A percentile compares a stretch with the other conserved stretches of the same genome.
phyloP scores from a whole-genome alignment of 1,140 invertebrate genomes.

The Calycopis cecrops region DNA sequence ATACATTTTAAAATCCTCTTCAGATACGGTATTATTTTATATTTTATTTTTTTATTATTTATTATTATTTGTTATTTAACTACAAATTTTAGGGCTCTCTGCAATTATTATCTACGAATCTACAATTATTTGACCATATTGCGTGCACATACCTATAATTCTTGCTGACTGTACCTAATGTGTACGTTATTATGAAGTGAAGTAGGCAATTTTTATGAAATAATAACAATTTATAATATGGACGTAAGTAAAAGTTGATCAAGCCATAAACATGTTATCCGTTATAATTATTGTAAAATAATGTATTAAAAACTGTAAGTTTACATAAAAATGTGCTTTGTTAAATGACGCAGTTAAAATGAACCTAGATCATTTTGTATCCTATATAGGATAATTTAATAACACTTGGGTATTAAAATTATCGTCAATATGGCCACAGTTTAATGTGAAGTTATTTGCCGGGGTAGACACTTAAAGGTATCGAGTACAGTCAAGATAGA shows the following conservation, averaged over 20 bases:
- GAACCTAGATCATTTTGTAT: neutral
- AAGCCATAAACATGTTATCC: slow-evolving; percentile 2
- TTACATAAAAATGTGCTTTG: slow-evolving; percentile 9
- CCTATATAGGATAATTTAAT: slow-evolving; percentile 7
- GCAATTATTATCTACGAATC: too few species aligned
- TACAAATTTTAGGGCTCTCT: too few species aligned
- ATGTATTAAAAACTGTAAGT: neutral
- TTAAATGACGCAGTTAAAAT: neutral
- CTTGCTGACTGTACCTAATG: too few species aligned
- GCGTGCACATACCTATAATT: too few species aligned
- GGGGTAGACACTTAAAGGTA: neutral
- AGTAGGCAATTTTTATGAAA: too few species aligned
- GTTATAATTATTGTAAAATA: neutral
- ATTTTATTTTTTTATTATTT: too few species aligned
- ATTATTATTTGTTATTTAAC: too few species aligned
- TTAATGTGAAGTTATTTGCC: slow-evolving; percentile 3
- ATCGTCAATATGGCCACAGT: slow-evolving; percentile 6
- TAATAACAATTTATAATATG: too few species aligned
- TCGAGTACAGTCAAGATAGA: neutral
- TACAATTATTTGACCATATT: too few species aligned
- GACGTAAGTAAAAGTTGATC: neutral
- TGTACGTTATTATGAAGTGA: too few species aligned
- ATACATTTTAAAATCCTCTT: too few species aligned
- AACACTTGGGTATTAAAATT: neutral
- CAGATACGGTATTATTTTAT: too few species aligned